Evolutionary conservation across 2,888 invertebrate species (phyloP), one percentile per base, ranked within the genome.

Genomic region (Buathra laborator): DNA sequence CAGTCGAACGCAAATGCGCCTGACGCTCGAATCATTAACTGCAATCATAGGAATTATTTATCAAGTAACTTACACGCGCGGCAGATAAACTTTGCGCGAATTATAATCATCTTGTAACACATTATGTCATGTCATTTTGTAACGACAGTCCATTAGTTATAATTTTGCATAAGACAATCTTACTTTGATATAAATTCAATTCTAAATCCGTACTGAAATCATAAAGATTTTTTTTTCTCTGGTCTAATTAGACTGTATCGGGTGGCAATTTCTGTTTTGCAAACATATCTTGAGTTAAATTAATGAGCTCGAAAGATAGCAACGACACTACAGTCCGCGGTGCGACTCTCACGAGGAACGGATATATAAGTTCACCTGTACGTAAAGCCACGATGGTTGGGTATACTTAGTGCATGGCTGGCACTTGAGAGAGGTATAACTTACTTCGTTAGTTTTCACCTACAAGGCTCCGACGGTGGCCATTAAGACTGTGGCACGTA

Each of bases 391-490:
- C 56, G 24, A 59, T 72, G 46, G 56, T 70, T 59, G 56, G 12
- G 72, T 76, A 75, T 72, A 83, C 62, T 81, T 67, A 53, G 24
- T 44, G 19, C 64, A 64, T 56, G 43, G 32, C 70, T 71, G 71
- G 64, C 71, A 64, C 53, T 78, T 37, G 59, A 78, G 48, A 67
- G 48, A 83, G 81, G 84, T 85, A 85, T 86, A 87, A 86, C 84
- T 86, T 86, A 86, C 86, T 83, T 85, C 80, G 86, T 86, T 86
- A 84, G 83, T 84, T 86, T 87, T 86, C 86, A 83, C 85, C 85
- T 75, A 86, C 81, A 72, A 81, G 84, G 74, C 77, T 81, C 46
- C 51, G 76, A 85, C 81, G 87, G 79, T 87, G 86, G 72, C 86
- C 83, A 87, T 83, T 83, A 84, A 87, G 86, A 67, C 72, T 62